phyloP scores from a whole-genome alignment of 2,797 vertebrate genomes.

The Heteromormyrus szaboi region DNA sequence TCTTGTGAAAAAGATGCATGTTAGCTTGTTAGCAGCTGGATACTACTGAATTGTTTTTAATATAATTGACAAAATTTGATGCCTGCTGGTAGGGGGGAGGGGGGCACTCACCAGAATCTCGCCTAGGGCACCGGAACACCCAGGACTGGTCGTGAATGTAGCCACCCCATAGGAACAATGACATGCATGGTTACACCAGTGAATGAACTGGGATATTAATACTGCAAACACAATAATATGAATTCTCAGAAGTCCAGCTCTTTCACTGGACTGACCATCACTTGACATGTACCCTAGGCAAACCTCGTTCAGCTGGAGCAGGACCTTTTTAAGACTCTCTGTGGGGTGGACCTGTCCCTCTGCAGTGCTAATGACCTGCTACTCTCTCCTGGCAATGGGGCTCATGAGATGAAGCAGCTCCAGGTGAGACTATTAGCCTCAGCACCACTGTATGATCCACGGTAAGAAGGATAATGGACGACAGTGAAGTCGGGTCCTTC shows the following conservation, averaged over 20 bases:
- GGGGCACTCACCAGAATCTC: not conserved
- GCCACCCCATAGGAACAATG: not conserved
- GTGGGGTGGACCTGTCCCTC: conserved; percentile 61
- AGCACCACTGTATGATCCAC: not conserved
- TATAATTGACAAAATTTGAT: not conserved
- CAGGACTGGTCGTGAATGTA: not conserved
- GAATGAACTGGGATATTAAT: not conserved
- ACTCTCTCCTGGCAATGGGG: conserved; percentile 38
- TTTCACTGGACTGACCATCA: not conserved
- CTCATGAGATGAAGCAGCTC: conserved; percentile 44
- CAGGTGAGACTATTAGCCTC: conserved; percentile 61
- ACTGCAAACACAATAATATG: not conserved
- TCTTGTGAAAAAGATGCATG: not conserved
- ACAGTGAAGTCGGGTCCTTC: not conserved
- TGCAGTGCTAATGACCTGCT: conserved; percentile 62
- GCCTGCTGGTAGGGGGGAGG: not conserved
- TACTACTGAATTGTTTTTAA: not conserved
- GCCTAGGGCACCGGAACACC: not conserved
- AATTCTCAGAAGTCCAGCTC: not conserved
- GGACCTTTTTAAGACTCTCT: conserved; percentile 68
- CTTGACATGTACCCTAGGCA: conserved; percentile 47
- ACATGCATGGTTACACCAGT: not conserved
- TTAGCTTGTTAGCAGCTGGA: not conserved
- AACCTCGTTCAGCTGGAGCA: conserved; percentile 55
- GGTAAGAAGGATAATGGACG: not conserved